These are phyloP conservation scores for Tupiocoris notatus DNA, from an alignment of 2,888 invertebrate species.

Conservation along the genomic window DNA sequence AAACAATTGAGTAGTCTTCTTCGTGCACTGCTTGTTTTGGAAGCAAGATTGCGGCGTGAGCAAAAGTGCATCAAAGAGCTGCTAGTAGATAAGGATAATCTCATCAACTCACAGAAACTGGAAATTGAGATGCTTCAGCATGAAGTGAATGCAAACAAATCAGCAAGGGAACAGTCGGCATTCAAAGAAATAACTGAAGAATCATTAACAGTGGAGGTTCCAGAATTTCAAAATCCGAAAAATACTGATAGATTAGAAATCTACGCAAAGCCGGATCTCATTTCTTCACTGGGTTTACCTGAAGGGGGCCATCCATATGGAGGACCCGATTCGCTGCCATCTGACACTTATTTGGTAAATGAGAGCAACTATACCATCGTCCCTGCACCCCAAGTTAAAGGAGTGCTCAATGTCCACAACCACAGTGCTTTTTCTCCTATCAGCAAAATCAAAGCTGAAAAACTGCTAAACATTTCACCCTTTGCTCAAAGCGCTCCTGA, in stretches of 20 bases:
- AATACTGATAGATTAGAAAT: constrained; percentile 56
- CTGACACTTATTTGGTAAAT: constrained; percentile 48
- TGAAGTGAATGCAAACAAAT: constrained; percentile 38
- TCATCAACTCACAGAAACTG: constrained; percentile 67
- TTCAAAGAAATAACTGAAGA: constrained; percentile 31
- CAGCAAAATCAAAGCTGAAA: constrained; percentile 22
- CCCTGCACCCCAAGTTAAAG: constrained; percentile 43
- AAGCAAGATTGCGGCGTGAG: constrained; percentile 70
- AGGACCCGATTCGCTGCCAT: constrained; percentile 45
- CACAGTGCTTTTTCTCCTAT: constrained; percentile 47
- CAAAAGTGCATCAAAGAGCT: constrained; percentile 69
- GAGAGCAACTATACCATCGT: constrained; percentile 43
- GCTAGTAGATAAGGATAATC: constrained; percentile 68
- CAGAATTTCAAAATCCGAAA: constrained; percentile 53
- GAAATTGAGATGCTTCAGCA: constrained; percentile 65
- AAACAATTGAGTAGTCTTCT: constrained; percentile 70
- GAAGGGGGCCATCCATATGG: constrained; percentile 49
- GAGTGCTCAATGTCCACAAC: constrained; percentile 45
- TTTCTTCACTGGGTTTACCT: constrained; percentile 56
- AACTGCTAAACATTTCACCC: constrained; percentile 7
- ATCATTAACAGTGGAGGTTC: constrained; percentile 53
- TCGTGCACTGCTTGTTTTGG: constrained; percentile 68
- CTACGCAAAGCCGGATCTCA: constrained; percentile 56
- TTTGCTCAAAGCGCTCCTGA: constrained; percentile 28
- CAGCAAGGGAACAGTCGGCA: not conserved